Evolutionary conservation across 2,888 invertebrate species (phyloP).

Genomic region (Ophonus ardosiacus): DNA sequence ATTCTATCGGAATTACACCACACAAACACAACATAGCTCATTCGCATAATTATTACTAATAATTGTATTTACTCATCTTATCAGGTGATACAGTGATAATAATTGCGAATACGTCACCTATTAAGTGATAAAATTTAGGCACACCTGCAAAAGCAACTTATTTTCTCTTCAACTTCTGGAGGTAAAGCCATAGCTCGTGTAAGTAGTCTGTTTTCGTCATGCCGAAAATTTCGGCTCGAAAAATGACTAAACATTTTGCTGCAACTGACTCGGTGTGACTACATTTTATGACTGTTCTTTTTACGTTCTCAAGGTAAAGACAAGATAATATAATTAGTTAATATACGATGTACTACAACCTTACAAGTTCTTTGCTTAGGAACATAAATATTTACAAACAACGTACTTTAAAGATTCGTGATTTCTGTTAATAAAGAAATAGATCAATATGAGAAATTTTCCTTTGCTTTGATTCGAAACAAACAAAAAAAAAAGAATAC

Average conservation of each 20-base stretch:
- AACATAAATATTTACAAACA: slow-evolving; percentile 49
- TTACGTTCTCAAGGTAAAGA: slow-evolving; percentile 58
- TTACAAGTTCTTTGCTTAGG: slow-evolving; percentile 58
- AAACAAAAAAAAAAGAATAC: no score
- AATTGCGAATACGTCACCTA: slow-evolving; percentile 5
- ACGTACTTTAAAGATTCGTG: slow-evolving; percentile 9
- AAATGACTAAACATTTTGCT: slow-evolving; percentile 55
- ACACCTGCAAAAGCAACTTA: slow-evolving; percentile 90
- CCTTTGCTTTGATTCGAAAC: not conserved
- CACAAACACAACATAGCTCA: slow-evolving; percentile 53
- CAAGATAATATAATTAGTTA: slow-evolving; percentile 61
- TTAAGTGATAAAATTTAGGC: slow-evolving; percentile 18
- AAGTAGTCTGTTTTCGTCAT: slow-evolving; percentile 29
- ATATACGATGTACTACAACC: slow-evolving; percentile 45
- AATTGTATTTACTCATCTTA: slow-evolving; percentile 54
- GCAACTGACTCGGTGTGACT: slow-evolving; percentile 26
- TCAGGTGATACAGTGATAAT: slow-evolving; percentile 54
- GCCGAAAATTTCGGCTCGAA: slow-evolving; percentile 32
- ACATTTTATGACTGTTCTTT: slow-evolving; percentile 49
- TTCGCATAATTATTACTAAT: slow-evolving; percentile 38
- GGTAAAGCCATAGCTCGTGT: slow-evolving; percentile 75
- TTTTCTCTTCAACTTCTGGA: slow-evolving; percentile 84
- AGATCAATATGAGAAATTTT: slow-evolving; percentile 26
- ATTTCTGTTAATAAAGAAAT: slow-evolving; percentile 37
- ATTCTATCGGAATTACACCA: slow-evolving; percentile 43